phyloP scores from a whole-genome alignment of 2,797 vertebrate species.

The Nasua narica region DNA sequence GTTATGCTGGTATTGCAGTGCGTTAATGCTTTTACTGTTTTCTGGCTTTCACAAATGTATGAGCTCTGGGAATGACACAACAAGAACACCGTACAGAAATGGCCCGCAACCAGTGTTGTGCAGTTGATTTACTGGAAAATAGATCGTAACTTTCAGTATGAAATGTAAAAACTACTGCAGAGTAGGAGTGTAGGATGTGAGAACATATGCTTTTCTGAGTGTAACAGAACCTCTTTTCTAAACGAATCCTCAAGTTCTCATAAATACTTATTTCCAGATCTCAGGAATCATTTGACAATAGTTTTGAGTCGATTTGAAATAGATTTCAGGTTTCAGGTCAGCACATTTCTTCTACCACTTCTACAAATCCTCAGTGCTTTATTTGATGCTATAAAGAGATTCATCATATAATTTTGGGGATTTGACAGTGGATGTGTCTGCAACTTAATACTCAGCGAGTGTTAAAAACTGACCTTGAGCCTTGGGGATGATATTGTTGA shows the following conservation, averaged over 20 bases:
- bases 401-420: not conserved
- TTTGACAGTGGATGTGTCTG: not conserved
- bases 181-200: not conserved
- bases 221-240: not conserved
- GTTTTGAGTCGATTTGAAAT: not conserved
- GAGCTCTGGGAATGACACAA: not conserved
- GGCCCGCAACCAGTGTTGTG: not conserved
- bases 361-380: not conserved
- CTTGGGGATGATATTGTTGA: not conserved
- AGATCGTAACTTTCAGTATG: not conserved
- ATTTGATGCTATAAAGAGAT: not conserved
- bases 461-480: constrained; percentile 5
- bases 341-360: not conserved
- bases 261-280: not conserved
- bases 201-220: not conserved
- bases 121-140: not conserved
- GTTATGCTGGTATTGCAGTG: not conserved
- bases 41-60: not conserved
- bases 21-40: not conserved
- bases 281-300: not conserved
- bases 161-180: not conserved
- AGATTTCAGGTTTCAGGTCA: not conserved
- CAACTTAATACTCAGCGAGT: not conserved
- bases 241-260: not conserved
- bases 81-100: not conserved